A percentile compares a stretch with the other conserved stretches of the same genome.
Evolutionary conservation across 2,113 vertebrate genomes (phyloP).

Genomic region (Gasterosteus nipponicus): DNA sequence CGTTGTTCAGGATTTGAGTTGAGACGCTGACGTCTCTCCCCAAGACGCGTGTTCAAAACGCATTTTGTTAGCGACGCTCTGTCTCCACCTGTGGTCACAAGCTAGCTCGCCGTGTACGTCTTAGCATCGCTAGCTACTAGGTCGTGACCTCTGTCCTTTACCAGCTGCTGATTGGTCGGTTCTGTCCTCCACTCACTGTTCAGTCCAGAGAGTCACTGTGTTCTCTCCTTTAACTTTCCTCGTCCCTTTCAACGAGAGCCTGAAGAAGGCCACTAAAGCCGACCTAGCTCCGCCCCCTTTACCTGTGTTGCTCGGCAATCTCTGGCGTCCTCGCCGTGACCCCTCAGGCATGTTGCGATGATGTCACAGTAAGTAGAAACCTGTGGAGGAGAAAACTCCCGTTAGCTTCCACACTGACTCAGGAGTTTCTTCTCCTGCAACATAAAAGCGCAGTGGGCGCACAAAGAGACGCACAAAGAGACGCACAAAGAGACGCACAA

Average conservation of each 20-base stretch:
- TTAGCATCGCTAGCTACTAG: too few species aligned
- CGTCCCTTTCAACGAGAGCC: too few species aligned
- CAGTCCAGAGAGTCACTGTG: neutral
- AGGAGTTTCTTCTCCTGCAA: neutral
- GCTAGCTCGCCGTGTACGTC: too few species aligned
- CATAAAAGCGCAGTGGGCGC: neutral
- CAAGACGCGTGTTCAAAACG: too few species aligned
- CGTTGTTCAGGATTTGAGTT: too few species aligned
- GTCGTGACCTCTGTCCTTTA: neutral
- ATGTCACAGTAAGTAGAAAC: constrained; percentile 77
- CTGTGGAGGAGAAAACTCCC: constrained; percentile 36
- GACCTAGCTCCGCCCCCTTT: constrained; percentile 13
- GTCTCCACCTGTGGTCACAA: too few species aligned
- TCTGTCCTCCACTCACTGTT: neutral
- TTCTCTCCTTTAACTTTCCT: too few species aligned
- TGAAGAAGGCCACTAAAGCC: neutral
- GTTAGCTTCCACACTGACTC: constrained; percentile 11
- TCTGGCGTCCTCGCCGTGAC: constrained; percentile 77
- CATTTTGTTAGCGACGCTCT: too few species aligned
- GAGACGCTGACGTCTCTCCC: too few species aligned
- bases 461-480: neutral
- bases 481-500: neutral
- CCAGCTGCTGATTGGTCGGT: neutral
- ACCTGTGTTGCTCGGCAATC: constrained; percentile 80
- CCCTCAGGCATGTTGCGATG: constrained; percentile 84